Percentiles rank a stretch among this genome's conserved stretches.
phyloP scores from a whole-genome alignment of 2,113 vertebrate genomes.

The Kryptolebias marmoratus region DNA sequence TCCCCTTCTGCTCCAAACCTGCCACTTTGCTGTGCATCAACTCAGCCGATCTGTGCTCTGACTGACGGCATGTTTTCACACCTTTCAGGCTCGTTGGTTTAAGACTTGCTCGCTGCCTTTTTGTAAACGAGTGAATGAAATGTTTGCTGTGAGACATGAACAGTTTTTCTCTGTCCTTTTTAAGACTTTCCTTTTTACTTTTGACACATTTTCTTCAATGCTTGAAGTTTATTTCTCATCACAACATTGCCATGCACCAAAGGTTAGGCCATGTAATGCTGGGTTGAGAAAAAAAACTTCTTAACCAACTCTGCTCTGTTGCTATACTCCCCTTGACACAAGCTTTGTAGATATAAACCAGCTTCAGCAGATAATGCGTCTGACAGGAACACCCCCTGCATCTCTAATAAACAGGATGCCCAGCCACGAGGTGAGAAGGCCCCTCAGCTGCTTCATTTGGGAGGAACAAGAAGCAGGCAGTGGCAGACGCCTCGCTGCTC shows the following conservation, averaged over 20 bases:
- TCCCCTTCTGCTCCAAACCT: constrained; percentile 25
- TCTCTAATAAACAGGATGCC: constrained; percentile 99
- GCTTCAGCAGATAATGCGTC: constrained; percentile 99
- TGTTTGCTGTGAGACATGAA: constrained; percentile 17
- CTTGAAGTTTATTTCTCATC: constrained; percentile 39
- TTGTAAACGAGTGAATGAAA: constrained; percentile 11
- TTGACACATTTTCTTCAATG: constrained; percentile 33
- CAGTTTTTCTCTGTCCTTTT: constrained; percentile 26
- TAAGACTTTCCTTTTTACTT: constrained; percentile 17
- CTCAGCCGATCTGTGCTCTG: constrained; percentile 5
- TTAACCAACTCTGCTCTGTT: constrained; percentile 75
- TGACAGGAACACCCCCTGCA: constrained; percentile 97
- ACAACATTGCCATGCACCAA: constrained; percentile 19
- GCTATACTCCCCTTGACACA: constrained; percentile 94
- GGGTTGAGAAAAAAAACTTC: constrained; percentile 52
- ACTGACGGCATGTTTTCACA: constrained; percentile 62
- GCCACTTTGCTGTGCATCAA: constrained; percentile 30
- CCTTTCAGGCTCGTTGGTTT: constrained; percentile 29
- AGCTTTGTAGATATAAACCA: constrained; percentile 99
- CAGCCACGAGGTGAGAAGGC: constrained; percentile 97
- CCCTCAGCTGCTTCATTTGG: constrained; percentile 13
- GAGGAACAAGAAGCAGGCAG: not conserved
- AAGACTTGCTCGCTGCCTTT: constrained; percentile 19
- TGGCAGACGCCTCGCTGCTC: not conserved
- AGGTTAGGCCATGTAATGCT: constrained; percentile 10